phyloP scores from a whole-genome alignment of 2,113 vertebrate genomes.

The Cephalopholis sonnerati region DNA sequence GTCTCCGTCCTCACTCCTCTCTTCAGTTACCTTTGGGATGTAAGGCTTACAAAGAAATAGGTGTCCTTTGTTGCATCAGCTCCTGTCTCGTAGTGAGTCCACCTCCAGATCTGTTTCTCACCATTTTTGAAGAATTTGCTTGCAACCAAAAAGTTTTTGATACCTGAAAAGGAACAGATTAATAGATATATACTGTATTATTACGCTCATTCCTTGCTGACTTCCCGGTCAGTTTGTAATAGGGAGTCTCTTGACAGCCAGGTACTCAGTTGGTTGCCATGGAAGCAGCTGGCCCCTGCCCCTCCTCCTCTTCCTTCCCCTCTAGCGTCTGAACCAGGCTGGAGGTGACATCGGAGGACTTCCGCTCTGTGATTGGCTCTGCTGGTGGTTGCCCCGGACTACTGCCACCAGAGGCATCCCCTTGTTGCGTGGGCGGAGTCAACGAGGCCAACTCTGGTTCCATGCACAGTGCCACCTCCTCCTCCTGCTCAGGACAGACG shows the following conservation, averaged over 20 bases:
- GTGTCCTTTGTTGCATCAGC: slow-evolving; percentile 73
- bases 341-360: slow-evolving; percentile 92
- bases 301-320: slow-evolving; percentile 89
- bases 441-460: slow-evolving; percentile 92
- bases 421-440: slow-evolving; percentile 87
- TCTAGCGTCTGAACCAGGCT: slow-evolving; percentile 92
- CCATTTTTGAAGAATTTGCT: slow-evolving; percentile 58
- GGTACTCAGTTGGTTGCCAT: slow-evolving; percentile 82
- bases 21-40: slow-evolving; percentile 73
- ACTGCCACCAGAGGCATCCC: slow-evolving; percentile 86
- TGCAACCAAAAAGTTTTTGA: slow-evolving; percentile 70
- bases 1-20: slow-evolving; percentile 48
- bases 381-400: slow-evolving; percentile 87
- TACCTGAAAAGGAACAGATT: slow-evolving; percentile 84
- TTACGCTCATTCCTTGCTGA: slow-evolving; percentile 66
- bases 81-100: slow-evolving; percentile 56
- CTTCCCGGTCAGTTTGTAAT: slow-evolving; percentile 69
- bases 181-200: slow-evolving; percentile 80
- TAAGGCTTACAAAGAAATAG: slow-evolving; percentile 80
- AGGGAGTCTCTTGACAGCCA: slow-evolving; percentile 57
- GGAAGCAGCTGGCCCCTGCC: slow-evolving; percentile 60
- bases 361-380: slow-evolving; percentile 88
- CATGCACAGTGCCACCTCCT: slow-evolving; percentile 92
- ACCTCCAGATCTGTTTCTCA: slow-evolving; percentile 52
- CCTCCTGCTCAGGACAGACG: slow-evolving; percentile 78